Base-by-base conservation (phyloP, 2,888 invertebrate genomes). In the Drosophila subsilvestris region DNA sequence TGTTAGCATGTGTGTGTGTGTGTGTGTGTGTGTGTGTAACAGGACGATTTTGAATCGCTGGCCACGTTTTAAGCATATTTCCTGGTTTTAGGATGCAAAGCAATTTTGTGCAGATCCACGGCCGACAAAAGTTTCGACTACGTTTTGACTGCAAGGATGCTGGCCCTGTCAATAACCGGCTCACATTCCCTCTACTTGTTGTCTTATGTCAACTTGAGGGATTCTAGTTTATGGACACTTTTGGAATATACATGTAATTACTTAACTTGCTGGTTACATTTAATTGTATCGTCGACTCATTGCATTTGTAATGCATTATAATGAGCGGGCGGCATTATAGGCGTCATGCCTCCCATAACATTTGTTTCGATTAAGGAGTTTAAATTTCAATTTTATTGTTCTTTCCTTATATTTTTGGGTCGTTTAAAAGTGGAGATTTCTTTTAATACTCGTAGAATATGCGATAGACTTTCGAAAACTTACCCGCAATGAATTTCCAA, bases 1-100 rank as follows among this genome's bases (percentile, higher is more conserved):
- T 54, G 68, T 47, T 27, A 18, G n/a, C 3, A 47, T 32, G 25
- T 60, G 37, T 42, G 27, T 17, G 29, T 50, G 50, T 32, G 25
- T 60, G 37, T 42, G 27, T 17, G 29, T 50, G 50, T 59, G 42
- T 48, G 54, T 57, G 54, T 50, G 53, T 50, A 49, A 18, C 50
- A 37, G 37, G 37, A 47, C 56, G 55, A 75, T 57, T 74, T 48
- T 32, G 37, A 60, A 53, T 58, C 55, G 70, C 51, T 59, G 80
- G 78, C 70, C 79, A 78, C 85, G 79, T 80, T 80, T 82, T 78
- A 63, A 81, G 63, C 82, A 87, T 85, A 87, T 82, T 89, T 82
- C 85, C 82, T 82, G 82, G 71, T 78, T 86, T 85, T 66, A 71
- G 85, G 22, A 48, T 43, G 29, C 20, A 43, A 58, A 63, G 73